Percentiles rank a stretch among this genome's conserved stretches.
Conservation (phyloP, 2,888 invertebrate species). For the Xanthia icteritia region DNA sequence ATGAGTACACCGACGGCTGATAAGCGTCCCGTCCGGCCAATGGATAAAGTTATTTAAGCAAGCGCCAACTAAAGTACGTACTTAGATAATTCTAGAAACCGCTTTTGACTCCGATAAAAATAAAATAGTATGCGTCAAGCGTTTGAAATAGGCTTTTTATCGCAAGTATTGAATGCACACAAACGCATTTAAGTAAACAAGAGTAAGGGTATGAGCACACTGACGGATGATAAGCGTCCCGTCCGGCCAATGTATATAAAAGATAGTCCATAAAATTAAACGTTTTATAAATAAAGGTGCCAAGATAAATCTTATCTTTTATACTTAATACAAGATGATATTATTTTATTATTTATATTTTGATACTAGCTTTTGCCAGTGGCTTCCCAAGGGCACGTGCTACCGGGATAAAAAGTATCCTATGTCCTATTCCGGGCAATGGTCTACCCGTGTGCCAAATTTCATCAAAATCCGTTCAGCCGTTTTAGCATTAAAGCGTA, state of each 20-base stretch:
- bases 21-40: slow-evolving; percentile 52
- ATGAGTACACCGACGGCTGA: slow-evolving; percentile 54
- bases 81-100: too few relatives aligned
- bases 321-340: slow-evolving; percentile 1
- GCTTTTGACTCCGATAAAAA: slow-evolving; percentile 67
- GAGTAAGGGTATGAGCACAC: slow-evolving; percentile 59
- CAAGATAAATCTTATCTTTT: slow-evolving; percentile 29
- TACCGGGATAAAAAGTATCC: too few relatives aligned
- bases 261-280: slow-evolving; percentile 28
- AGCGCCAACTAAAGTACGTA: too few relatives aligned
- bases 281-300: slow-evolving; percentile 33
- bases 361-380: neutral
- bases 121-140: slow-evolving; percentile 63
- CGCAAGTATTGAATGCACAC: slow-evolving; percentile 72
- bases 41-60: too few relatives aligned
- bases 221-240: slow-evolving; percentile 60
- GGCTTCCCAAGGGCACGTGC: too few relatives aligned
- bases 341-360: slow-evolving; percentile 16
- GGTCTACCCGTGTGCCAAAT: too few relatives aligned
- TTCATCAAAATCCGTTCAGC: too few relatives aligned
- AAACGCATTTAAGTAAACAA: slow-evolving; percentile 75
- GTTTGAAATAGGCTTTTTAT: slow-evolving; percentile 71
- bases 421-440: too few relatives aligned
- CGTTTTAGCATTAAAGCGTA: too few relatives aligned
- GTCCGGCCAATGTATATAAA: slow-evolving; percentile 22